phyloP scores from a whole-genome alignment of 2,888 invertebrate genomes.

The Drosophila eohydei region DNA sequence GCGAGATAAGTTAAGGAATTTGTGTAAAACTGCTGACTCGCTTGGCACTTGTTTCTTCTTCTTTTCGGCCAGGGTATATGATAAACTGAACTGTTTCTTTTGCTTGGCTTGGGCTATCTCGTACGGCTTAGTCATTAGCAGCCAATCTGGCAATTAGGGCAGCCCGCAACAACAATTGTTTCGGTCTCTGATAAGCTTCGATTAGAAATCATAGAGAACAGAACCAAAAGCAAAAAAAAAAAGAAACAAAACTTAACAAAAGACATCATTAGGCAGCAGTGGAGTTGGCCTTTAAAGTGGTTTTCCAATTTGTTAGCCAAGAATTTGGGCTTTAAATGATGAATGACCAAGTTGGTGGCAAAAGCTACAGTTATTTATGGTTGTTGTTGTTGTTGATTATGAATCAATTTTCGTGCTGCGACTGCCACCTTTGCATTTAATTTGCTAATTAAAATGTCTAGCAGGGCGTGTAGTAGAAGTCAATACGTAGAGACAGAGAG shows the following conservation, averaged over 20 bases:
- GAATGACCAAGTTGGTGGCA: constrained; percentile 31
- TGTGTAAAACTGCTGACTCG: not conserved
- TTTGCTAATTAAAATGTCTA: constrained; percentile 69
- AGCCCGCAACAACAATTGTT: constrained; percentile 10
- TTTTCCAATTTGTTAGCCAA: constrained; percentile 33
- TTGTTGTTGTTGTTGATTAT: constrained; percentile 20
- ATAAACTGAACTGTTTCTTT: not conserved
- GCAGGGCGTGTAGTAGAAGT: constrained; percentile 20
- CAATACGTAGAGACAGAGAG: constrained; percentile 45
- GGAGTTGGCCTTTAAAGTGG: constrained; percentile 8
- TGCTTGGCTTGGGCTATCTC: constrained; percentile 15
- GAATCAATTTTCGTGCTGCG: constrained; percentile 38
- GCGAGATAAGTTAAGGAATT: not conserved
- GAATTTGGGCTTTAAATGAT: constrained; percentile 34
- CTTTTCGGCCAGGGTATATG: not conserved
- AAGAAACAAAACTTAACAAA: not conserved
- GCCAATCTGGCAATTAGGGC: constrained; percentile 37
- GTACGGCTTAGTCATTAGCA: constrained; percentile 24
- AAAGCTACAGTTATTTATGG: not conserved
- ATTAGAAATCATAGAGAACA: constrained; percentile 19
- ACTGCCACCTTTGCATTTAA: constrained; percentile 53
- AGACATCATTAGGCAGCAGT: constrained; percentile 28
- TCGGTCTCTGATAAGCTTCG: constrained; percentile 26
- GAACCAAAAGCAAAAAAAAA: not conserved
- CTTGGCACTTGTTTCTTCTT: too few species aligned